These are phyloP conservation scores for Haplotaxodon microlepis DNA, from an alignment of 2,113 vertebrate species.

Conservation along the genomic window DNA sequence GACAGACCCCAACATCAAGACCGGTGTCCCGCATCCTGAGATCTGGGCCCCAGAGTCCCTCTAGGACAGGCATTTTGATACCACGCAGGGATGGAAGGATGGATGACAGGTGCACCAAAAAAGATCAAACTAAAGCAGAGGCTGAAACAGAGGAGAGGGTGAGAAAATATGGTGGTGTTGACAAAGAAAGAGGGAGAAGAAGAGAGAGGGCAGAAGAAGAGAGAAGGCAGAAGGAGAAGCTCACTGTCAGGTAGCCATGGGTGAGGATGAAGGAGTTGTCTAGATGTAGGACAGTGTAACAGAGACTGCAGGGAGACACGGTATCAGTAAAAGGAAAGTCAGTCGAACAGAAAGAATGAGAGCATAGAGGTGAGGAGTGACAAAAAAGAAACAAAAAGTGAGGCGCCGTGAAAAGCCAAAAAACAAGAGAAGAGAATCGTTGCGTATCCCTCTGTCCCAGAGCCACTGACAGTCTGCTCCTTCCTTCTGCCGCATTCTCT, in stretches of 20 bases:
- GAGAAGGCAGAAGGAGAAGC: neutral
- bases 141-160: neutral
- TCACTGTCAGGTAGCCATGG: slow-evolving; percentile 13
- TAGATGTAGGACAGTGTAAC: neutral
- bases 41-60: slow-evolving; percentile 45
- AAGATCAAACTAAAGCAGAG: neutral
- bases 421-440: neutral
- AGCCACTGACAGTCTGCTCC: slow-evolving; percentile 19
- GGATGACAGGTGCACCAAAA: neutral
- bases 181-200: neutral
- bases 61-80: slow-evolving; percentile 44
- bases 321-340: neutral
- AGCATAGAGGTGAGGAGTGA: neutral
- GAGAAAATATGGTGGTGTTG: neutral
- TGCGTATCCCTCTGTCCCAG: neutral
- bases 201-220: neutral
- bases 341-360: neutral
- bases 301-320: neutral
- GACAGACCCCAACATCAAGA: slow-evolving; percentile 36
- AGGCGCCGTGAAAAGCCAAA: neutral
- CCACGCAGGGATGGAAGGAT: neutral
- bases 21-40: slow-evolving; percentile 24
- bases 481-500: slow-evolving; percentile 56
- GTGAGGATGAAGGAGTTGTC: neutral
- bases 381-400: neutral